These are phyloP conservation scores for Sturnira hondurensis DNA, from an alignment of 2,113 vertebrate genomes.

Conservation along the genomic window DNA sequence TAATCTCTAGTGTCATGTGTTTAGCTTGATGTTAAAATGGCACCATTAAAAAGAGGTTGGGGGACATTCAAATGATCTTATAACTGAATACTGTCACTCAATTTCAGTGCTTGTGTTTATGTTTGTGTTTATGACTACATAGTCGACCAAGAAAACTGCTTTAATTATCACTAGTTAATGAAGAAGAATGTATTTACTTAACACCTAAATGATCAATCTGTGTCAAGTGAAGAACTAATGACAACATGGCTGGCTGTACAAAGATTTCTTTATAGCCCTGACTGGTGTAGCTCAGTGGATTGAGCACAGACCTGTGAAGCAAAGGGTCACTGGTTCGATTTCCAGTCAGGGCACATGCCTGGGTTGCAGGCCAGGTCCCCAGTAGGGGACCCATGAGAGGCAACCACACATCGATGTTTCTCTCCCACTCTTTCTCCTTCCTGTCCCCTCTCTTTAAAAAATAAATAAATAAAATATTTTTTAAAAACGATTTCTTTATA, in stretches of 20 bases:
- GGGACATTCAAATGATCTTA: not conserved
- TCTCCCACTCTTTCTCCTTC: too few relatives aligned
- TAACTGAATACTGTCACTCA: not conserved
- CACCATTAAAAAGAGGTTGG: not conserved
- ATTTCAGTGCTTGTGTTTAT: not conserved
- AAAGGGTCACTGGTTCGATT: too few relatives aligned
- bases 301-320: too few relatives aligned
- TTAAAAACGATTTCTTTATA: slow-evolving; percentile 16
- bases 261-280: not conserved
- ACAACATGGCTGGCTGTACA: not conserved
- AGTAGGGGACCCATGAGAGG: too few relatives aligned
- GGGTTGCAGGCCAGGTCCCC: too few relatives aligned
- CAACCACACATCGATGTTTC: too few relatives aligned
- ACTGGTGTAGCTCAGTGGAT: too few relatives aligned
- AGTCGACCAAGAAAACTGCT: not conserved
- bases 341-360: too few relatives aligned
- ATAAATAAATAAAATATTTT: too few relatives aligned
- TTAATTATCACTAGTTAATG: not conserved
- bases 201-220: not conserved
- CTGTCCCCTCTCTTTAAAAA: too few relatives aligned
- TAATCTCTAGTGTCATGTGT: not conserved
- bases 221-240: not conserved
- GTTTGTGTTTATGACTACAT: not conserved
- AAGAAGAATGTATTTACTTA: slow-evolving; percentile 6
- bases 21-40: not conserved